Evolutionary conservation across 1,140 invertebrate species (phyloP), one percentile per base, ranked within the genome.

Genomic region (Cydia amplana): DNA sequence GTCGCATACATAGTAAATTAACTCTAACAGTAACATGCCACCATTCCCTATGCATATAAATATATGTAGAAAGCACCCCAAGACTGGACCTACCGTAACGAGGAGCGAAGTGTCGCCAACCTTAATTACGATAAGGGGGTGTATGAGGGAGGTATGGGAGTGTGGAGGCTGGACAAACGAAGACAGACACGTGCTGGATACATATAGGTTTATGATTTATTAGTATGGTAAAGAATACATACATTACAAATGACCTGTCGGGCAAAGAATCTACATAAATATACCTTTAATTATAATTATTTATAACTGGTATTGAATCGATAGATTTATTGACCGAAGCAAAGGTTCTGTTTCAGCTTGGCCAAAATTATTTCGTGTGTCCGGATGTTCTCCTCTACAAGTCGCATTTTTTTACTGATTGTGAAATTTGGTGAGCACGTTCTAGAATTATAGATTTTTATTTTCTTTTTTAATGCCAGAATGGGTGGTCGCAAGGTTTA

Each of bases 31-130:
- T 23, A 23, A 60, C 55, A 60, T 60, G 20, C 51, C 7, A 60
- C 2, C 55, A 60, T 60, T 60, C 18, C 1, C 51, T 18, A 23
- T 60, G 25, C 32, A 70, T 70, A 36, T 32, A 36, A 12, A 28
- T 70, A 70, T 36, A 70, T 40, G 65, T 70, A 70, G 28, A 70
- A 36, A 10, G 40, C 51, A 49, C 46, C 60, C 46, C 20, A 60
- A 32, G 80, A 78, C 84, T 82, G 83, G 87, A 88, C 87, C 87
- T 88, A 88, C 82, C 79, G 78, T 84, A 88, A 87, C 85, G 75
- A 82, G 80, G 79, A 80, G 82, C 25, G 72, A 82, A 85, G 84
- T 88, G 83, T 86, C 84, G 80, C 82, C 73, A 73, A 76, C 79
- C 79, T 84, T 88, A 86, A 88, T 88, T 88, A 85, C 75, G 72